Percentiles rank a stretch among this genome's conserved stretches.
Conservation (phyloP, 2,113 vertebrate genomes). For the Pelvicachromis taeniatus region DNA sequence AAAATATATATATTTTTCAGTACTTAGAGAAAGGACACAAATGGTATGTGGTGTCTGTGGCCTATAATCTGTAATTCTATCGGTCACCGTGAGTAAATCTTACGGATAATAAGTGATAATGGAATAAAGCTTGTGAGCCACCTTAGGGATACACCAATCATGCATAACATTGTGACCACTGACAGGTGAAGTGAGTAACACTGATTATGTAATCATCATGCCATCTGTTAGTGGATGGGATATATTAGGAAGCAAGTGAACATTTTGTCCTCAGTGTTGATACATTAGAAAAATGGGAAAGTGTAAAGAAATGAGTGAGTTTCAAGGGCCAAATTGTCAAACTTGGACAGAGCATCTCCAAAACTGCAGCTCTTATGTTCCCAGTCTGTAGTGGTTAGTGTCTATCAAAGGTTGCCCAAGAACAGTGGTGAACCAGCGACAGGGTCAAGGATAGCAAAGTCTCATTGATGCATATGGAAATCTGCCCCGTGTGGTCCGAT, state of each 20-base stretch:
- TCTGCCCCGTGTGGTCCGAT: fast-evolving
- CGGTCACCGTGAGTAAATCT: not conserved
- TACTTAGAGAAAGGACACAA: not conserved
- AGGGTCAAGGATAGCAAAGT: not conserved
- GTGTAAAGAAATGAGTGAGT: not conserved
- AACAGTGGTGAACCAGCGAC: not conserved
- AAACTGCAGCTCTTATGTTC: not conserved
- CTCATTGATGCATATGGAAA: not conserved
- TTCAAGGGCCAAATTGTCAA: not conserved
- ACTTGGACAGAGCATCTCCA: not conserved
- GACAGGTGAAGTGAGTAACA: not conserved
- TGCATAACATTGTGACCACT: not conserved
- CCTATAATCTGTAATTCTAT: not conserved
- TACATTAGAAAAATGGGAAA: not conserved
- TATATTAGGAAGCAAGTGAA: not conserved
- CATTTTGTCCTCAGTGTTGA: not conserved
- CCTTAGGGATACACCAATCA: not conserved
- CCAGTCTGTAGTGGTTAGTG: not conserved
- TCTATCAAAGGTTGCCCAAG: not conserved
- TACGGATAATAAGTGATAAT: not conserved
- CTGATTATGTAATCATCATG: not conserved
- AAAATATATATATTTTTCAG: not conserved
- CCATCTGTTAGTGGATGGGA: not conserved
- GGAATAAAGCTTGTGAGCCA: not conserved
- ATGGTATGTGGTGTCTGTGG: not conserved